phyloP scores from a whole-genome alignment of 2,113 vertebrate genomes.

The Etheostoma spectabile region DNA sequence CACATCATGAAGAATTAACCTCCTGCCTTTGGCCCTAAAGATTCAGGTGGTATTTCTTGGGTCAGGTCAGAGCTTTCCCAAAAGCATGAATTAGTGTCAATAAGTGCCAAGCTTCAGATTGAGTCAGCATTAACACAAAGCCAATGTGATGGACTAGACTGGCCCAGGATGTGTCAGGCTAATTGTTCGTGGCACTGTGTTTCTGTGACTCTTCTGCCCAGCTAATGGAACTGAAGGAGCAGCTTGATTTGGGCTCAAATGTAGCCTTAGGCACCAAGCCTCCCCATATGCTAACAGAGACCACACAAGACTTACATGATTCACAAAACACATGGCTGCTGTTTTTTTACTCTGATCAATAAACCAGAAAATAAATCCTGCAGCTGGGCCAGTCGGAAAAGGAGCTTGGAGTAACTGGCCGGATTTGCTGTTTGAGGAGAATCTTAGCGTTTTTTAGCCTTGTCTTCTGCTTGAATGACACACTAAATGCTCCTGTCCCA shows the following conservation, averaged over 20 bases:
- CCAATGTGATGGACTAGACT: constrained; percentile 52
- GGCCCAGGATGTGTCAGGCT: constrained; percentile 36
- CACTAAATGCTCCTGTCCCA: constrained; percentile 6
- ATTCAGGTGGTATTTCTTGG: constrained; percentile 44
- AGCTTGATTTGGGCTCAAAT: constrained; percentile 44
- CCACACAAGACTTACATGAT: constrained; percentile 52
- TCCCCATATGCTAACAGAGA: constrained; percentile 16
- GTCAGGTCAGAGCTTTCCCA: constrained; percentile 46
- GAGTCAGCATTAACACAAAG: constrained; percentile 55
- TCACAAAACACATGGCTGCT: constrained; percentile 26
- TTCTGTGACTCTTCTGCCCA: constrained; percentile 33
- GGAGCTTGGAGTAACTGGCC: neutral
- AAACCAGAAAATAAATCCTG: neutral
- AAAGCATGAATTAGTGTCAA: constrained; percentile 60
- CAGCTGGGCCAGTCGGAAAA: neutral
- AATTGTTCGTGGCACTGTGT: constrained; percentile 60
- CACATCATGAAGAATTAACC: constrained; percentile 21
- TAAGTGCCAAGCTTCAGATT: constrained; percentile 50
- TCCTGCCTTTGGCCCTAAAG: constrained; percentile 17
- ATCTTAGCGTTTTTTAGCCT: neutral
- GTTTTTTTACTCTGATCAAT: constrained; percentile 31
- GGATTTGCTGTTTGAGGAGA: neutral
- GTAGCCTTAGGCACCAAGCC: constrained; percentile 10
- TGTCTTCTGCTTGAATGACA: constrained; percentile 26
- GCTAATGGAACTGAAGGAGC: constrained; percentile 46